These are phyloP conservation scores for Acleris literana DNA, from an alignment of 2,888 invertebrate species.

Conservation along the genomic window DNA sequence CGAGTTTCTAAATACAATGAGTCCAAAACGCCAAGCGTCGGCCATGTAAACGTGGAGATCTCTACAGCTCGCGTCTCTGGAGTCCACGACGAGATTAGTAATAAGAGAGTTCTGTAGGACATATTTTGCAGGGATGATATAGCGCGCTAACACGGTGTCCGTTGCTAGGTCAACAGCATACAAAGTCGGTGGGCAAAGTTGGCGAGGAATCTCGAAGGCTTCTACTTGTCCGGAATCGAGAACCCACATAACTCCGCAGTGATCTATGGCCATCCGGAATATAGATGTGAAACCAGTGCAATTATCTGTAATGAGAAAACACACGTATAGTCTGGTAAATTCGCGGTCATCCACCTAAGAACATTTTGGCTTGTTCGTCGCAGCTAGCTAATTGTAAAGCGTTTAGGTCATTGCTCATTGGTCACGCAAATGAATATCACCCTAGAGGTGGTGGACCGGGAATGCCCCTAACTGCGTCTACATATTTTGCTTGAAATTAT, in stretches of 20 bases:
- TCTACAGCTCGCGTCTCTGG: constrained; percentile 84
- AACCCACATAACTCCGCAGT: constrained; percentile 91
- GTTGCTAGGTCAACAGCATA: constrained; percentile 88
- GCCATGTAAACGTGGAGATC: constrained; percentile 87
- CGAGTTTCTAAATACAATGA: constrained; percentile 85
- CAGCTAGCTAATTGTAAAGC: too few species aligned
- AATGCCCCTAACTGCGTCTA: too few species aligned
- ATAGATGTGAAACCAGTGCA: constrained; percentile 88
- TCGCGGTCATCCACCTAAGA: too few species aligned
- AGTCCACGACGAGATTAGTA: constrained; percentile 87
- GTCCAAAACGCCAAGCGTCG: constrained; percentile 87
- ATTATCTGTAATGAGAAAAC: constrained; percentile 59
- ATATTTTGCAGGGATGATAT: constrained; percentile 86
- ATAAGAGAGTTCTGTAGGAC: constrained; percentile 87
- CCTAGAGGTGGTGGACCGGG: too few species aligned
- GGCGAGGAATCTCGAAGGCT: constrained; percentile 85
- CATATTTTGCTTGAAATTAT: too few species aligned
- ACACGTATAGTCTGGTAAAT: neutral
- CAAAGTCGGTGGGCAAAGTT: constrained; percentile 89
- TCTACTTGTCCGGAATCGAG: constrained; percentile 91
- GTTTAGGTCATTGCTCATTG: too few species aligned
- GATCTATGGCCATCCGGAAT: constrained; percentile 90
- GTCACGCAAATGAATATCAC: too few species aligned
- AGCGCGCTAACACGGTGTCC: constrained; percentile 85
- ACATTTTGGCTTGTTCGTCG: too few species aligned